Evolutionary conservation across 2,888 invertebrate genomes (phyloP).

Genomic region (Nasonia oneida): DNA sequence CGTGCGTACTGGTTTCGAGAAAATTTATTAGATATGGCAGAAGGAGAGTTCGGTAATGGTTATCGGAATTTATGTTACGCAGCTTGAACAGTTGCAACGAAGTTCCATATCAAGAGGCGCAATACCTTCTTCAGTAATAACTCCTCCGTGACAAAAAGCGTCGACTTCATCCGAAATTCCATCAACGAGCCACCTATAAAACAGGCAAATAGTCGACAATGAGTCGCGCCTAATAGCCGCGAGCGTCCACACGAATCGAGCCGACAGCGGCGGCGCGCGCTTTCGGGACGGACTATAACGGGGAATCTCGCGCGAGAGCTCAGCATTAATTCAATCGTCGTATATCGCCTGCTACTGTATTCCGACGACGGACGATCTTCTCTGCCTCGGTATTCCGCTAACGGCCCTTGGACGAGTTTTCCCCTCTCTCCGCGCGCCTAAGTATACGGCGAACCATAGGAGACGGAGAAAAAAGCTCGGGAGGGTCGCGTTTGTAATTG

Average conservation of each 20-base stretch:
- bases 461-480: neutral
- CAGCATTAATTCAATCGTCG: conserved; percentile 51
- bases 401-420: conserved; percentile 2
- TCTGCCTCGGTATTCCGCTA: conserved; percentile 17
- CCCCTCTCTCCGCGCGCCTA: neutral
- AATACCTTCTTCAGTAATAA: no score
- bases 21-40: conserved; percentile 9
- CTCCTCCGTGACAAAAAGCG: neutral
- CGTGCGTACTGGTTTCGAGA: neutral
- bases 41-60: neutral
- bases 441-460: neutral
- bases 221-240: conserved; percentile 26
- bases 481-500: neutral
- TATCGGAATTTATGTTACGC: neutral
- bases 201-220: conserved; percentile 22
- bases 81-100: no score
- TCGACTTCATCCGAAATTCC: conserved; percentile 14
- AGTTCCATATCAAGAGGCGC: no score
- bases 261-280: neutral
- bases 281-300: neutral
- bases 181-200: conserved; percentile 1
- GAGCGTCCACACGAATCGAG: neutral
- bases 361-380: conserved; percentile 22
- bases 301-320: neutral
- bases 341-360: conserved; percentile 45